Base-by-base conservation (phyloP, 2,888 invertebrate species). In the Leucania comma region DNA sequence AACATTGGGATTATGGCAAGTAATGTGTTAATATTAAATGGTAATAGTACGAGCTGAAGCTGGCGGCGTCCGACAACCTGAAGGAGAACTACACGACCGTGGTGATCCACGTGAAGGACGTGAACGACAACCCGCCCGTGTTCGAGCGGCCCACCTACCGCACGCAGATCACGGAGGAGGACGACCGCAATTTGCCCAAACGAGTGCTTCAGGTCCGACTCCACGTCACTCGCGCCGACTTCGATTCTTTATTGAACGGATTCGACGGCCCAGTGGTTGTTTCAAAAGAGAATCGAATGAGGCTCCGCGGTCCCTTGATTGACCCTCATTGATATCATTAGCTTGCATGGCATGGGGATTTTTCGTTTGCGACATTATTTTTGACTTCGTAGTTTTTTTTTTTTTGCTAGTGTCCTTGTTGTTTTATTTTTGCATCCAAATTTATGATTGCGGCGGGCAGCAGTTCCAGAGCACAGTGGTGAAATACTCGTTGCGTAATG, bases 11-110 rank as follows among this genome's bases (percentile, higher is more conserved):
- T 8, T 57, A 56, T 62, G 26, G 56, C 20, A 42, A 70, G 51
- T 71, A 70, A 71, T 71, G 32, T 72, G 48, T 63, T 86, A 64
- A 58, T 78, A 79, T 89, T 88, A 88, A 72, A 88, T 86, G 88
- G 83, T 96, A 88, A 85, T 96, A 99, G 98, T 99, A 99, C 96
- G 99, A 99, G 96, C 97, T 99, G 93, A 98, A 98, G 92, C 96
- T 99, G 95, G 99, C 99, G 74, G 99, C 99, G 67, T 99, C 99
- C 80, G 98, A 99, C 96, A 99, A 99, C 97, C 97, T 99, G 92
- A 99, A 99, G 96, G 99, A 99, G 96, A 99, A 99, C 97, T 98
- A 98, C 96, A 99, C 99, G 56, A 99, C 98, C 53, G 99, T 99
- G 84, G 99, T 99, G 90, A 99, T 99, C 90, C 98, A 99, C 95